Evolutionary conservation across 2,797 vertebrate genomes (phyloP).

Genomic region (Xenopus petersii): DNA sequence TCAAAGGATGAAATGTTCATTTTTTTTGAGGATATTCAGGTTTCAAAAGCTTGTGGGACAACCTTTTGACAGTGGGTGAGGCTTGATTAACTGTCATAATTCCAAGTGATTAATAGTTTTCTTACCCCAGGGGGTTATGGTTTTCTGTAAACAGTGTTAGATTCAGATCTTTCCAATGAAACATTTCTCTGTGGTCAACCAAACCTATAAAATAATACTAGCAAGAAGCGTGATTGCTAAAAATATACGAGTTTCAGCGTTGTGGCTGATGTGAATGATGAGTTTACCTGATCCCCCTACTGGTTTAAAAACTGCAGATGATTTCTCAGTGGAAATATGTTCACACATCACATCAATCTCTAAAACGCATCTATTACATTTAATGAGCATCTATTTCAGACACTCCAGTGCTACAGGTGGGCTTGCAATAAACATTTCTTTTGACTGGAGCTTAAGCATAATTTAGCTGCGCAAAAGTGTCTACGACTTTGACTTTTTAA

Average conservation of each 20-base stretch:
- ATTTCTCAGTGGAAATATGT: constrained; percentile 45
- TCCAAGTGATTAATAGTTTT: constrained; percentile 65
- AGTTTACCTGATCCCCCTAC: constrained; percentile 1
- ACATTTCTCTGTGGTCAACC: constrained; percentile 22
- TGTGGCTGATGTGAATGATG: constrained; percentile 20
- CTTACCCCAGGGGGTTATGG: constrained; percentile 25
- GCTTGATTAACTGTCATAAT: constrained; percentile 68
- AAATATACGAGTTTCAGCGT: constrained; percentile 8
- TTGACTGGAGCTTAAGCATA: background rate
- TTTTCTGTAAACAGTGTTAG: constrained; percentile 24
- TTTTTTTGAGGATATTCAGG: constrained; percentile 57
- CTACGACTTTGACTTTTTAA: too few species aligned
- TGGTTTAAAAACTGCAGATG: constrained; percentile 20
- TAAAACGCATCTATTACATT: constrained; percentile 25
- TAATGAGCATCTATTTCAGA: constrained; percentile 1
- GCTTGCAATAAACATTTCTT: background rate
- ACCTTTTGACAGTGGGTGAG: constrained; percentile 55
- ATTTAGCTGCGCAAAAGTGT: background rate
- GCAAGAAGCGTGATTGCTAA: constrained; percentile 21
- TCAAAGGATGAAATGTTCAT: constrained; percentile 57
- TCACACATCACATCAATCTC: background rate
- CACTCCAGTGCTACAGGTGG: background rate
- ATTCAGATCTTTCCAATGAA: constrained; percentile 39
- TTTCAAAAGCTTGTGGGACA: constrained; percentile 57
- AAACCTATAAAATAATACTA: background rate